Evolutionary conservation across 2,888 invertebrate genomes (phyloP).

Genomic region (Phortica magna): DNA sequence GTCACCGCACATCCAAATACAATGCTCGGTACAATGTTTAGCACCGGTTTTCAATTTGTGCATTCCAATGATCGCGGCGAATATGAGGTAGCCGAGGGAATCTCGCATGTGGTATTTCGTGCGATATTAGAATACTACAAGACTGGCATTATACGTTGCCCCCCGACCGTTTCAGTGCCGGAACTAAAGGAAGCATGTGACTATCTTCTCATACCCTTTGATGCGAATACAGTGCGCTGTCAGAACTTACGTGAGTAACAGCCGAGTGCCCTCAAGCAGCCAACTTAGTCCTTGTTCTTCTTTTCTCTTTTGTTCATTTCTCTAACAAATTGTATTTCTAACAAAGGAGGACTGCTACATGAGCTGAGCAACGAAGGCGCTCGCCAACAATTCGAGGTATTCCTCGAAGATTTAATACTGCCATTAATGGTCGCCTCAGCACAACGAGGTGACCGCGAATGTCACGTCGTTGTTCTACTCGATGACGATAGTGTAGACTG

Average conservation of each 20-base stretch:
- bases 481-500: constrained; percentile 98
- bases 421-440: constrained; percentile 97
- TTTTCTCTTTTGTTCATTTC: constrained; percentile 42
- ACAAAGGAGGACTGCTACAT: constrained; percentile 91
- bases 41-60: constrained; percentile 93
- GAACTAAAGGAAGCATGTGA: constrained; percentile 99
- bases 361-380: constrained; percentile 99
- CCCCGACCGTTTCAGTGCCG: constrained; percentile 96
- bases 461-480: constrained; percentile 96
- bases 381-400: constrained; percentile 96
- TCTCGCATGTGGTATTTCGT: constrained; percentile 95
- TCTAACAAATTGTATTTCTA: constrained; percentile 48
- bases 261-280: constrained; percentile 55
- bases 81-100: constrained; percentile 97
- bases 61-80: constrained; percentile 98
- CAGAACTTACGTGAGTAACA: constrained; percentile 91
- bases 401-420: constrained; percentile 95
- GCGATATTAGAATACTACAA: constrained; percentile 97
- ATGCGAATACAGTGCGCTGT: constrained; percentile 95
- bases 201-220: constrained; percentile 98
- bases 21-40: constrained; percentile 99
- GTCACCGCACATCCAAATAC: constrained; percentile 98
- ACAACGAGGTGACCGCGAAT: constrained; percentile 96
- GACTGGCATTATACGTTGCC: constrained; percentile 94
- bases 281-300: constrained; percentile 52